Conservation (phyloP, 1,140 invertebrate species). For the Heterodera schachtii region DNA sequence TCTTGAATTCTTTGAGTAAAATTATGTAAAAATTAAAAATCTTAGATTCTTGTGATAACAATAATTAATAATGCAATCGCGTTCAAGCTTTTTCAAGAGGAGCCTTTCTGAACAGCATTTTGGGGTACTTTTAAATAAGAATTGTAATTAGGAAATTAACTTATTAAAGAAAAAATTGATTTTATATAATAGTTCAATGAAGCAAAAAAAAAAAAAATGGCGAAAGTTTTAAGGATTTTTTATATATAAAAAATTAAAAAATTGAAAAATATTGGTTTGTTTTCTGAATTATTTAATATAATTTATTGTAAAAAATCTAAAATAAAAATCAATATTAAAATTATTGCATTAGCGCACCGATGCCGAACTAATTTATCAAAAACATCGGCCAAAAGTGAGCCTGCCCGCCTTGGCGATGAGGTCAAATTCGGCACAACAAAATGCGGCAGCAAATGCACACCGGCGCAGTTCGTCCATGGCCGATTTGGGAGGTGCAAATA, state of each 20-base stretch:
- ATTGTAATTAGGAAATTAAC: neutral
- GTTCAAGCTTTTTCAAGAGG: slow-evolving; percentile 22
- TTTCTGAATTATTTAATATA: neutral
- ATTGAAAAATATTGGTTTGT: too few species aligned
- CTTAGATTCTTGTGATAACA: neutral
- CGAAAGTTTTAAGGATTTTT: too few species aligned
- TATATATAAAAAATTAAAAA: too few species aligned
- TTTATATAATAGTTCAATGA: neutral
- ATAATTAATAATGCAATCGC: neutral
- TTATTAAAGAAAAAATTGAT: neutral
- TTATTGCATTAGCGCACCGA: neutral
- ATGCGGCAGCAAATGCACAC: neutral
- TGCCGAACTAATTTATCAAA: neutral
- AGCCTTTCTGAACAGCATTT: slow-evolving; percentile 29
- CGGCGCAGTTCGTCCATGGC: neutral
- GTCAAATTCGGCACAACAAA: neutral
- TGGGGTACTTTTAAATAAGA: slow-evolving; percentile 4
- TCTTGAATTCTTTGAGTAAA: too few species aligned
- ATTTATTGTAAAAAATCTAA: neutral
- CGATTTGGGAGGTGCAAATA: slow-evolving; percentile 11
- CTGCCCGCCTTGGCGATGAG: neutral
- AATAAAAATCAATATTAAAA: neutral
- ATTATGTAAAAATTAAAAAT: neutral
- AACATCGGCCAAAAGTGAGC: neutral
- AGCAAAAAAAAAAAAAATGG: too few species aligned